Evolutionary conservation across 1,140 invertebrate species (phyloP), one percentile per base, ranked within the genome.

Genomic region (Hyphantria cunea): DNA sequence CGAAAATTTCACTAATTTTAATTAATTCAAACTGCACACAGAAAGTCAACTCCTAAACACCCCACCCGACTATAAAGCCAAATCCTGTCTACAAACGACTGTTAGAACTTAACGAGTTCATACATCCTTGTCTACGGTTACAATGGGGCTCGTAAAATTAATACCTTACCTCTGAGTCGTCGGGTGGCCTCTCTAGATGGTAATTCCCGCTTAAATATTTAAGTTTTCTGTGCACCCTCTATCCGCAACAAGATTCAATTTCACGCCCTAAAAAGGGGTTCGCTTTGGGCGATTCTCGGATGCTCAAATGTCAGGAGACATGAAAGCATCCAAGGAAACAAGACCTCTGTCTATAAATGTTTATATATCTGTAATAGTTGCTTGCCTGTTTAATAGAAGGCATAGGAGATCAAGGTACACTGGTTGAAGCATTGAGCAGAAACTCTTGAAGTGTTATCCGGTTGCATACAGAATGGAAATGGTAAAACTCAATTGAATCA

Each of bases 241-340:
- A 69, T 62, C 85, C 83, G 78, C 80, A 87, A 89, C 87, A 90
- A 82, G 86, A 90, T 90, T 90, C 87, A 90, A 90, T 90, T 89
- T 90, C 83, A 90, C 83, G 83, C 84, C 78, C 72, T 76, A 75
- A 80, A 84, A 86, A 86, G 82, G 84, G 84, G 76, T 84, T 76
- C 74, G 68, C 73, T 84, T 80, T 78, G 68, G 80, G 53, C 74
- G 79, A 80, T 83, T 80, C 75, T 73, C 78, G 71, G 70, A 78
- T 77, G 72, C 80, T 83, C 77, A 83, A 85, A 87, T 73, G 79
- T 84, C 84, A 85, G 60, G 76, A 86, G 86, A 84, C 78, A 82
- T 75, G 68, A 76, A 83, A 77, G 70, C 78, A 74, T 59, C 85
- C 82, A 83, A 63, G 74, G 64, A 70, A 75, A 63, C 54, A 31